Percentiles rank a stretch among this genome's conserved stretches.
These are phyloP conservation scores for Drosophila infuscata DNA, from an alignment of 2,888 invertebrate genomes.

Conservation along the genomic window DNA sequence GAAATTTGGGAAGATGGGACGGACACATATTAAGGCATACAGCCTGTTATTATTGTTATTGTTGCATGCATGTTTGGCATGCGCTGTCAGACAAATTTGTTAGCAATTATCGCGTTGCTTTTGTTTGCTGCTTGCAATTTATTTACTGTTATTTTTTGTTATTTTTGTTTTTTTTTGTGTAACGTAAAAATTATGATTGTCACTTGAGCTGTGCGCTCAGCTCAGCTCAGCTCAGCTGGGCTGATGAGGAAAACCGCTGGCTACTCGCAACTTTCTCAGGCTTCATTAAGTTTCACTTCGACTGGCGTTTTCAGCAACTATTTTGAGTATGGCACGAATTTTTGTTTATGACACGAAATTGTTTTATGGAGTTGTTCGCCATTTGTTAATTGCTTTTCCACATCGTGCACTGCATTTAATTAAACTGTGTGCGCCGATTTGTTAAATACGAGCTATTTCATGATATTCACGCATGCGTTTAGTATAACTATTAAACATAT, in stretches of 20 bases:
- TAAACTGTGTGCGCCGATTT: conserved; percentile 56
- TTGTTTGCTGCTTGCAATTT: conserved; percentile 40
- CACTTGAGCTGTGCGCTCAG: conserved; percentile 59
- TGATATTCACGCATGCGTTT: conserved; percentile 21
- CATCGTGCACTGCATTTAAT: conserved; percentile 77
- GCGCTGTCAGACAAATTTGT: conserved; percentile 68
- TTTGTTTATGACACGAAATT: conserved; percentile 79
- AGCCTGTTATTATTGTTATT: conserved; percentile 16
- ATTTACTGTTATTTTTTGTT: conserved; percentile 35
- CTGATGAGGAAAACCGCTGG: conserved; percentile 8
- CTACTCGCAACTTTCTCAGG: conserved; percentile 73
- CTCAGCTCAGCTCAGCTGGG: conserved; percentile 9
- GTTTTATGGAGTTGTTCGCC: conserved; percentile 73
- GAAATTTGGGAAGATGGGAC: conserved; percentile 9
- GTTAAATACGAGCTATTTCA: conserved; percentile 25
- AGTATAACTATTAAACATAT: conserved; percentile 8
- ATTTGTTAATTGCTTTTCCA: conserved; percentile 68
- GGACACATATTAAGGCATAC: conserved; percentile 32
- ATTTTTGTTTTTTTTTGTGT: conserved; percentile 27
- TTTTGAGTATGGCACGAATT: conserved; percentile 70
- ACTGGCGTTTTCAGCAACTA: conserved; percentile 53
- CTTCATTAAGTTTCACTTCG: conserved; percentile 80
- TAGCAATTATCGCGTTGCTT: conserved; percentile 69
- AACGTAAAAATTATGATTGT: conserved; percentile 61
- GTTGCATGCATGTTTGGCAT: conserved; percentile 42